Percentiles rank a stretch among this genome's conserved stretches.
These are phyloP conservation scores for Aphelinus atriplicis DNA, from an alignment of 1,140 invertebrate genomes.

Conservation along the genomic window DNA sequence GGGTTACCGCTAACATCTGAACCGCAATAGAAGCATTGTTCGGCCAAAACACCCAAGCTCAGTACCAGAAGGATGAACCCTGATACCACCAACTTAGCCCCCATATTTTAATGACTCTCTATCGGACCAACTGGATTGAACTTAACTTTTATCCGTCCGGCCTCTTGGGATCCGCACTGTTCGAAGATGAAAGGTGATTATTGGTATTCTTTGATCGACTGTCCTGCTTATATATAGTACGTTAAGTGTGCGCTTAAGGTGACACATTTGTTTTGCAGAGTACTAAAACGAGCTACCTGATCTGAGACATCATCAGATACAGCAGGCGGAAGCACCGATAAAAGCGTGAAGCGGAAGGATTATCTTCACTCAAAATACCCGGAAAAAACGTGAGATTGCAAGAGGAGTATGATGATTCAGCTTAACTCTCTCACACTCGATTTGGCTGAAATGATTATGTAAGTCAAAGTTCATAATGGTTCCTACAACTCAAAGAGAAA, in stretches of 20 bases:
- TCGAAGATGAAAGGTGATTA: background rate
- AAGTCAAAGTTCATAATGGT: too few relatives aligned
- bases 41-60: background rate
- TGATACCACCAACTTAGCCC: background rate
- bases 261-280: slow-evolving; percentile 17
- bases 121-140: background rate
- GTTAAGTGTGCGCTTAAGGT: background rate
- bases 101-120: background rate
- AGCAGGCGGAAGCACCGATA: background rate
- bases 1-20: slow-evolving; percentile 31
- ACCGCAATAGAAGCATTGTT: background rate
- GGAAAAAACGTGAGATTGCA: too few relatives aligned
- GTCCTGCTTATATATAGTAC: slow-evolving; percentile 2
- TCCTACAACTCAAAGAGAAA: too few relatives aligned
- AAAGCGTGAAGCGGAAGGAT: background rate
- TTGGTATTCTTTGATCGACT: background rate
- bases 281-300: background rate
- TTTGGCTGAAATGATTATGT: too few relatives aligned
- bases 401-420: too few relatives aligned
- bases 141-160: background rate
- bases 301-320: background rate
- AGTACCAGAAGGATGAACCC: slow-evolving; percentile 5
- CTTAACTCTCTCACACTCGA: too few relatives aligned
- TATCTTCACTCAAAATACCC: background rate
- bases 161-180: background rate